Evolutionary conservation across 2,888 invertebrate genomes (phyloP).

Genomic region (Phaonia tiefii): DNA sequence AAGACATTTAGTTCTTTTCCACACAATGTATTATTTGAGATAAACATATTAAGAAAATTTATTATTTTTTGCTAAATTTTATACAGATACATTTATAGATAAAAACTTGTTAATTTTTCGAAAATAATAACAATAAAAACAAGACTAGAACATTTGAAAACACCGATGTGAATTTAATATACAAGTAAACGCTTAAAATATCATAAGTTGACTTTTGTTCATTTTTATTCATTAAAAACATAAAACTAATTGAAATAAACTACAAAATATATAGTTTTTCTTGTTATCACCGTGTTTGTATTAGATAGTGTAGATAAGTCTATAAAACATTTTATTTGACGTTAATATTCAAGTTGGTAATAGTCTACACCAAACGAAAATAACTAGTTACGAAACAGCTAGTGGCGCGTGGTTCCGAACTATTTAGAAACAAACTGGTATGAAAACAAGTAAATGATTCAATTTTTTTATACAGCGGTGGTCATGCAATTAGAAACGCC

Average conservation of each 20-base stretch:
- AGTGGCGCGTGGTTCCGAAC: no score
- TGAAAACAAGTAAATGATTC: no score
- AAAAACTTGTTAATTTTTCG: conserved; percentile 54
- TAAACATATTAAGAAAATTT: conserved; percentile 33
- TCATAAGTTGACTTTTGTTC: neutral
- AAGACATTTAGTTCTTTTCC: conserved; percentile 10
- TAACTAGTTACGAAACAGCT: no score
- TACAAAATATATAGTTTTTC: no score
- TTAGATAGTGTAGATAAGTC: no score
- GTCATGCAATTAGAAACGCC: no score
- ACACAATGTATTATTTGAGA: conserved; percentile 30
- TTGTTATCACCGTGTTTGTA: no score
- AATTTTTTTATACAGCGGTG: no score
- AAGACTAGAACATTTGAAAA: neutral
- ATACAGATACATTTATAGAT: conserved; percentile 33
- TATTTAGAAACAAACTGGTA: no score
- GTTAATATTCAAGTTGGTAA: no score
- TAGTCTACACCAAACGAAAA: no score
- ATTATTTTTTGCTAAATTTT: conserved; percentile 58
- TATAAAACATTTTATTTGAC: no score
- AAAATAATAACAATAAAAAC: conserved; percentile 49
- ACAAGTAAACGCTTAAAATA: conserved; percentile 19
- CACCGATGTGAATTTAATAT: conserved; percentile 29
- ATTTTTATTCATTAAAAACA: conserved; percentile 38
- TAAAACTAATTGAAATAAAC: conserved; percentile 21